phyloP scores from a whole-genome alignment of 1,140 invertebrate species.

The Achroia grisella region DNA sequence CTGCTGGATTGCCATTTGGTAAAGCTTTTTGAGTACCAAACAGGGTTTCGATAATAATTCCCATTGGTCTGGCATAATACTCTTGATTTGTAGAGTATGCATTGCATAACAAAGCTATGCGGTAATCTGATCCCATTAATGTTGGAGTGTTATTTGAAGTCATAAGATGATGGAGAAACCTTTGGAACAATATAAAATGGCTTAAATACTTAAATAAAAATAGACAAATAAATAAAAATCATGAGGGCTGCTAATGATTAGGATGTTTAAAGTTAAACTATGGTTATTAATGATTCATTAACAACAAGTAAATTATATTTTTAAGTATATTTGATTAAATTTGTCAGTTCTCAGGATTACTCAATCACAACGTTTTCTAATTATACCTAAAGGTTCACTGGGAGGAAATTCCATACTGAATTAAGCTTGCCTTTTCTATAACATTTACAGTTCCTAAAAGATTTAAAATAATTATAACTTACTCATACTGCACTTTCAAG shows the following conservation, averaged over 20 bases:
- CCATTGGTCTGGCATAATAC: conserved; percentile 90
- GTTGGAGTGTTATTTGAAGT: conserved; percentile 79
- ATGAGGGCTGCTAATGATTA: too few relatives aligned
- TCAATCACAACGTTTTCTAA: too few relatives aligned
- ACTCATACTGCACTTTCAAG: conserved; percentile 89
- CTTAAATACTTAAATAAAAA: too few relatives aligned
- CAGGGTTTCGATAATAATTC: conserved; percentile 90
- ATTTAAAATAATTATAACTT: conserved; percentile 34
- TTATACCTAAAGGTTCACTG: too few relatives aligned
- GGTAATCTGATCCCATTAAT: conserved; percentile 87
- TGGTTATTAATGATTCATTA: too few relatives aligned
- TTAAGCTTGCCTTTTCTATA: too few relatives aligned
- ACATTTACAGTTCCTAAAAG: not conserved
- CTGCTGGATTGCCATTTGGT: conserved; percentile 69
- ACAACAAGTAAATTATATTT: too few relatives aligned
- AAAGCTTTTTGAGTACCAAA: conserved; percentile 80
- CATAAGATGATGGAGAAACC: conserved; percentile 87
- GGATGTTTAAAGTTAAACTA: too few relatives aligned
- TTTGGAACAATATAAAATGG: conserved; percentile 13
- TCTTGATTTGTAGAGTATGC: conserved; percentile 94
- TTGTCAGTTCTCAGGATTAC: too few relatives aligned
- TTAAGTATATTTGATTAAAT: too few relatives aligned
- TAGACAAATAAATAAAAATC: too few relatives aligned
- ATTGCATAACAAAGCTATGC: conserved; percentile 94
- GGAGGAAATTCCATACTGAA: too few relatives aligned